phyloP scores from a whole-genome alignment of 1,140 invertebrate species.

The Littorina saxatilis region DNA sequence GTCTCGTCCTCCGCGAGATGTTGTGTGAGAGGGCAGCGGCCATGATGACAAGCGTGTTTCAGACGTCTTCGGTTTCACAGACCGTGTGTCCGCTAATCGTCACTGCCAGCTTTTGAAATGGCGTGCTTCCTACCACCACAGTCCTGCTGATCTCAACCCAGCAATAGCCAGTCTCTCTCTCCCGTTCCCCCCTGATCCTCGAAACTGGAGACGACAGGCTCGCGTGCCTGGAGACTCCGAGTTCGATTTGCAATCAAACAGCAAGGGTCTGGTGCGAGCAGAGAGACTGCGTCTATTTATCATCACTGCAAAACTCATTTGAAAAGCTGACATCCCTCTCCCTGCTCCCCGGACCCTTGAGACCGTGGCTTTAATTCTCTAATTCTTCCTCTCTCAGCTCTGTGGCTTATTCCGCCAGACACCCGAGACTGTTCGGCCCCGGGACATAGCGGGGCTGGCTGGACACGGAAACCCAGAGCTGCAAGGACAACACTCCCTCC shows the following conservation, averaged over 20 bases:
- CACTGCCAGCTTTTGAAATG: slow-evolving; percentile 17
- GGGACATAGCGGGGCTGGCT: too few species aligned
- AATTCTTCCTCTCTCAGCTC: slow-evolving; percentile 6
- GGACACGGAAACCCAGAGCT: too few species aligned
- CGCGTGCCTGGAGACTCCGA: slow-evolving; percentile 31
- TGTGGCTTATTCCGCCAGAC: slow-evolving; percentile 24
- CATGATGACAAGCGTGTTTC: slow-evolving; percentile 11
- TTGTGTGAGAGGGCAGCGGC: background rate
- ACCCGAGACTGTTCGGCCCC: background rate
- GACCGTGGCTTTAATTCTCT: slow-evolving; percentile 25
- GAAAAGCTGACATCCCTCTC: slow-evolving; percentile 36
- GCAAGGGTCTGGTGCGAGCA: slow-evolving; percentile 28
- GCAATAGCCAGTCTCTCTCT: background rate
- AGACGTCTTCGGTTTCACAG: slow-evolving; percentile 32
- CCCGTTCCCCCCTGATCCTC: background rate
- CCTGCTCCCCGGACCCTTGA: background rate
- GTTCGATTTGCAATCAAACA: slow-evolving; percentile 40
- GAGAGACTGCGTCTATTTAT: slow-evolving; percentile 33
- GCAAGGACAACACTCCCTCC: too few species aligned
- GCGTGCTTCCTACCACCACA: slow-evolving; percentile 1
- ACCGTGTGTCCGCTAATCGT: slow-evolving; percentile 30
- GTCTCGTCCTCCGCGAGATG: slow-evolving; percentile 3
- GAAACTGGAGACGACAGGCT: slow-evolving; percentile 38
- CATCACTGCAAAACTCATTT: slow-evolving; percentile 41
- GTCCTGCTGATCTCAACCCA: background rate